Percentiles rank a stretch among this genome's conserved stretches.
Conservation (phyloP, 2,888 invertebrate genomes). For the Yponomeuta plumbellus region DNA sequence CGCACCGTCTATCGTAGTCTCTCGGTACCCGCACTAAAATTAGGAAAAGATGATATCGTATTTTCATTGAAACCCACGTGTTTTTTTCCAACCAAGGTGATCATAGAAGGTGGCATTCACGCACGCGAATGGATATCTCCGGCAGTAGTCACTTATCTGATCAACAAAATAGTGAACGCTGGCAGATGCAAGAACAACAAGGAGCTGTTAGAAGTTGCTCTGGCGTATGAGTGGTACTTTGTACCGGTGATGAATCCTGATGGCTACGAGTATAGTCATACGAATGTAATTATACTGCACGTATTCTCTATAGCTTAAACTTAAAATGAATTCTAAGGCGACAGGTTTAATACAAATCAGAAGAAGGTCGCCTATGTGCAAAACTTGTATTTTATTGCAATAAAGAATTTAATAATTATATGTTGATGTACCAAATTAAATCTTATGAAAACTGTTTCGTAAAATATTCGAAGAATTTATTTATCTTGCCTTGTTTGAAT, state of each 20-base stretch:
- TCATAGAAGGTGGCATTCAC: conserved; percentile 62
- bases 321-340: neutral
- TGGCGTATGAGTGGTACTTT: conserved; percentile 77
- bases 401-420: too few relatives aligned
- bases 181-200: conserved; percentile 57
- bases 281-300: conserved; percentile 37
- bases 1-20: too few relatives aligned
- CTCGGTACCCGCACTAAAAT: too few relatives aligned
- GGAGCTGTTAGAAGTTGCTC: conserved; percentile 49
- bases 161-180: conserved; percentile 68
- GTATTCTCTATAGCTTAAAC: neutral
- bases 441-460: neutral
- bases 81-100: conserved; percentile 12
- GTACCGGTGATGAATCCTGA: conserved; percentile 81
- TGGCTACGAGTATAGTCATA: conserved; percentile 80
- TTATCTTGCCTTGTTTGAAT: neutral
- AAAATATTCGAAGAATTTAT: neutral
- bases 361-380: too few relatives aligned
- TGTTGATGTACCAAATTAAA: neutral
- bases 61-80: neutral
- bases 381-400: too few relatives aligned
- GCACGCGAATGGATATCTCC: conserved; percentile 81
- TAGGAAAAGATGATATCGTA: neutral
- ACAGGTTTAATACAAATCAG: neutral
- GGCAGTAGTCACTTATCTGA: conserved; percentile 69